These are phyloP conservation scores for Heteromyza rotundicornis DNA, from an alignment of 2,888 invertebrate species.

Conservation along the genomic window DNA sequence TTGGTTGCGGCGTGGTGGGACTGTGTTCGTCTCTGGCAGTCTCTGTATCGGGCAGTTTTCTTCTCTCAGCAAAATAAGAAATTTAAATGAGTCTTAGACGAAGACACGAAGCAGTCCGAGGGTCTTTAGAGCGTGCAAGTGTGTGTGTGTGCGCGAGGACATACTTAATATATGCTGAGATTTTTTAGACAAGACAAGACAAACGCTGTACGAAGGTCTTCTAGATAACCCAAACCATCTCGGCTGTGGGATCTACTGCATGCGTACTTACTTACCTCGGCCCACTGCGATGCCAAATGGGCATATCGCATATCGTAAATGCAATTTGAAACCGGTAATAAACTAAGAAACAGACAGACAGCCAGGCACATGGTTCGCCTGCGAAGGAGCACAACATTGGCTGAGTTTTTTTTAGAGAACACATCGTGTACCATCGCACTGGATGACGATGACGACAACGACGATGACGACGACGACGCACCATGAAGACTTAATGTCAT, in stretches of 20 bases:
- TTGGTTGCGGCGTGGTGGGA: neutral
- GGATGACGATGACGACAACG: neutral
- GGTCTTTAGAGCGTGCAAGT: no score
- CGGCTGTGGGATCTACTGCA: no score
- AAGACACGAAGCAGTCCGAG: neutral
- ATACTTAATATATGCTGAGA: conserved; percentile 23
- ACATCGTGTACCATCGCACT: neutral
- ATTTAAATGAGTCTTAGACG: conserved; percentile 24
- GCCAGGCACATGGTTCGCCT: neutral
- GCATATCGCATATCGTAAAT: conserved; percentile 21
- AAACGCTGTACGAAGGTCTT: neutral
- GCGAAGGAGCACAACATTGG: no score
- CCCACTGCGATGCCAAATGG: neutral
- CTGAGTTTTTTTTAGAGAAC: neutral
- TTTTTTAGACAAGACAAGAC: conserved; percentile 17
- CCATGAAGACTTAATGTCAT: neutral
- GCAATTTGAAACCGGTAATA: conserved; percentile 31
- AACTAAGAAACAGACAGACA: conserved; percentile 27
- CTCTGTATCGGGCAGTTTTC: neutral
- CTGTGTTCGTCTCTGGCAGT: neutral
- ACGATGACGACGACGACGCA: neutral
- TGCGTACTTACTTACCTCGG: neutral
- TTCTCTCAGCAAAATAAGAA: conserved; percentile 16
- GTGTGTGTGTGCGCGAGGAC: neutral
- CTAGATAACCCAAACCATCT: neutral